phyloP scores from a whole-genome alignment of 2,888 invertebrate species.

The Cheilosia vernalis region DNA sequence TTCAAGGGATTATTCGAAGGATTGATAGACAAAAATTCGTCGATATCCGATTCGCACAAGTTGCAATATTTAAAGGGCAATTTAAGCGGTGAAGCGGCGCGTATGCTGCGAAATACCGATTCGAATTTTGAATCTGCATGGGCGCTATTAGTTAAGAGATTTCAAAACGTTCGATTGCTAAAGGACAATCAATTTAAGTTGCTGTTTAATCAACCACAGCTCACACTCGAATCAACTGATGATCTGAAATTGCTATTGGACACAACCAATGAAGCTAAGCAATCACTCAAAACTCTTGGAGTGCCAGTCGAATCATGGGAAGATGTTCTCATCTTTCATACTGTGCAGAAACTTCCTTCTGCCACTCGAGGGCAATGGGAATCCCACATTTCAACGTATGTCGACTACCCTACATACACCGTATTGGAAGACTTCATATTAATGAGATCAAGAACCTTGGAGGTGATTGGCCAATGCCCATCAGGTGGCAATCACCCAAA shows the following conservation, averaged over 20 bases:
- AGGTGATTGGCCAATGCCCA: not conserved
- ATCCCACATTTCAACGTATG: slow-evolving; percentile 8
- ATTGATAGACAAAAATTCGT: too few relatives aligned
- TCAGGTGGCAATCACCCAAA: not conserved
- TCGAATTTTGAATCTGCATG: too few relatives aligned
- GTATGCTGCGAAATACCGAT: slow-evolving; percentile 1
- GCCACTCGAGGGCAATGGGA: slow-evolving; percentile 7
- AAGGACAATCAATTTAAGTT: slow-evolving; percentile 21
- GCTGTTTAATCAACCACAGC: slow-evolving; percentile 1
- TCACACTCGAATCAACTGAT: not conserved
- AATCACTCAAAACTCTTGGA: slow-evolving; percentile 9
- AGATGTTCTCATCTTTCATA: slow-evolving; percentile 30
- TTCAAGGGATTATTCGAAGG: too few relatives aligned
- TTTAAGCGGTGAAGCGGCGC: not conserved
- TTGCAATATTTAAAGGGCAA: not conserved
- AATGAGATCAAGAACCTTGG: slow-evolving; percentile 2
- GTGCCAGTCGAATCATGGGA: slow-evolving; percentile 27
- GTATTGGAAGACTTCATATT: slow-evolving; percentile 4
- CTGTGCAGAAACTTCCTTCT: not conserved
- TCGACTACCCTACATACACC: slow-evolving; percentile 16
- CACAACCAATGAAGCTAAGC: slow-evolving; percentile 26
- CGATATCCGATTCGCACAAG: too few relatives aligned
- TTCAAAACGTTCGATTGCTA: slow-evolving; percentile 1
- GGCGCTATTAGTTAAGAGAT: slow-evolving; percentile 1
- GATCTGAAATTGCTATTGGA: not conserved